Conservation (phyloP, 2,888 invertebrate genomes). For the Xestia c-nigrum region DNA sequence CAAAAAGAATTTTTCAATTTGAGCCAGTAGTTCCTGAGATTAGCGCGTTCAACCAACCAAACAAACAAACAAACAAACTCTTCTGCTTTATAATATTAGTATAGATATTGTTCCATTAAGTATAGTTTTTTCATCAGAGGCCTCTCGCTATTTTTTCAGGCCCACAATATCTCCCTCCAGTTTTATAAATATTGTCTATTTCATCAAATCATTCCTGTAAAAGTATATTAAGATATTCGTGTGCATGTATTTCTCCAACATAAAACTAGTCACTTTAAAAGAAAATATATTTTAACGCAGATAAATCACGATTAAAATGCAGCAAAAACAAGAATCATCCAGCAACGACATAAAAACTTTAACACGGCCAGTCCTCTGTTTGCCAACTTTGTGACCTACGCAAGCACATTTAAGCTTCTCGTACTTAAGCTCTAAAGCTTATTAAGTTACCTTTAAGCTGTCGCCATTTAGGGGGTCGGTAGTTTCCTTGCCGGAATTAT, state of each 20-base stretch:
- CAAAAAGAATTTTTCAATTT: too few species aligned
- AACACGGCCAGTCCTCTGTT: slow-evolving; percentile 34
- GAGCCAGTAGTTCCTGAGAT: too few species aligned
- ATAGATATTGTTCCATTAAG: too few species aligned
- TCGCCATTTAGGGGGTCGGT: slow-evolving; percentile 42
- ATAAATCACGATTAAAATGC: slow-evolving; percentile 13
- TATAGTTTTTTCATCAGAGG: too few species aligned
- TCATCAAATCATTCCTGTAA: neutral
- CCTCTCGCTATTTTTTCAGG: neutral
- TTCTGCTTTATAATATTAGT: too few species aligned
- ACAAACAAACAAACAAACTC: too few species aligned
- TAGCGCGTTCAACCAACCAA: too few species aligned
- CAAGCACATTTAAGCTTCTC: slow-evolving; percentile 48
- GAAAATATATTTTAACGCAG: neutral
- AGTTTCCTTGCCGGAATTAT: slow-evolving; percentile 29
- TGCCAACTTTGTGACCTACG: slow-evolving; percentile 46
- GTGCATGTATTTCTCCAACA: neutral
- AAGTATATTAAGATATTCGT: neutral
- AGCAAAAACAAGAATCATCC: slow-evolving; percentile 27
- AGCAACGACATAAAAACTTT: slow-evolving; percentile 29
- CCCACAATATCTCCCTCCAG: neutral
- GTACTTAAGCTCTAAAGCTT: slow-evolving; percentile 53
- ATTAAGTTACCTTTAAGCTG: slow-evolving; percentile 64
- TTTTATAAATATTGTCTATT: neutral
- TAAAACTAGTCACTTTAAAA: neutral